A percentile compares a stretch with the other conserved stretches of the same genome.
Evolutionary conservation across 2,797 vertebrate species (phyloP).

Genomic region (Artibeus jamaicensis): DNA sequence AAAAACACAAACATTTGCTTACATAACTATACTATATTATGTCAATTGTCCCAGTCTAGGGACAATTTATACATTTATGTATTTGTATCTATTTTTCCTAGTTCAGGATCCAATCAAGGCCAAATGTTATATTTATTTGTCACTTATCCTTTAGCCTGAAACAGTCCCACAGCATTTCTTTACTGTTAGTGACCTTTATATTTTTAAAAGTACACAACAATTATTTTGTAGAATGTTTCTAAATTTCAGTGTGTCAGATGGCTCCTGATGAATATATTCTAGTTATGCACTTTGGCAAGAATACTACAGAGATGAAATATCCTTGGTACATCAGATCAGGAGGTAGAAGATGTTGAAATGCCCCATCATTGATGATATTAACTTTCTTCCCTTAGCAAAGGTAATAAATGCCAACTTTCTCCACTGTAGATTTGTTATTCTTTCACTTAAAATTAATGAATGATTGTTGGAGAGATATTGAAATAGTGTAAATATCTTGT

Average conservation of each 20-base stretch:
- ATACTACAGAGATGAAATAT: background rate
- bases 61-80: background rate
- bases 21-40: background rate
- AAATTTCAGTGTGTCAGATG: background rate
- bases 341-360: background rate
- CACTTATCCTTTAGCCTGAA: background rate
- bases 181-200: background rate
- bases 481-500: background rate
- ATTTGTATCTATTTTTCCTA: background rate
- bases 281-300: background rate
- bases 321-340: background rate
- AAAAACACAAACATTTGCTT: background rate
- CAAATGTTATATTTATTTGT: background rate
- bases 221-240: background rate
- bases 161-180: background rate
- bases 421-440: background rate
- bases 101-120: background rate
- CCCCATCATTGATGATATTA: background rate
- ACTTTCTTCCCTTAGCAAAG: background rate
- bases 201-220: background rate
- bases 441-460: conserved; percentile 11
- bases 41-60: background rate
- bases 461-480: background rate
- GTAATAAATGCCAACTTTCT: background rate
- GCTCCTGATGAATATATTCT: background rate